Evolutionary conservation across 2,888 invertebrate species (phyloP).

Genomic region (Rosalia funebris): DNA sequence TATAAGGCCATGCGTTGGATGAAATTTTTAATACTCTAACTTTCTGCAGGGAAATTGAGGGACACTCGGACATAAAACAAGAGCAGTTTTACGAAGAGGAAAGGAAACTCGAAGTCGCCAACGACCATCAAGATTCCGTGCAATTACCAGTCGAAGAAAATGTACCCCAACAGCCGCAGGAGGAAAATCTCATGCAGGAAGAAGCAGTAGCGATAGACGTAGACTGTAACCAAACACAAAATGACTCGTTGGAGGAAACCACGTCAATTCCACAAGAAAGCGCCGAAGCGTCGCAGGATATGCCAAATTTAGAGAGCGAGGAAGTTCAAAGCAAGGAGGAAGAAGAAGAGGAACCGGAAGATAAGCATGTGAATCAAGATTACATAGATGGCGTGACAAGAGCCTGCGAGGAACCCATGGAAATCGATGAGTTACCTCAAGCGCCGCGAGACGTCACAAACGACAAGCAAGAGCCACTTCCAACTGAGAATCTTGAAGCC

Average conservation of each 20-base stretch:
- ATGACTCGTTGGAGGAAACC: constrained; percentile 20
- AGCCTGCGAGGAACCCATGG: constrained; percentile 46
- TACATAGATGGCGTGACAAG: constrained; percentile 25
- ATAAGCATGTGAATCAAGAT: constrained; percentile 23
- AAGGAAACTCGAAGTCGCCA: constrained; percentile 37
- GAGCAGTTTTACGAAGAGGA: constrained; percentile 53
- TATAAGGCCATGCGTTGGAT: not conserved
- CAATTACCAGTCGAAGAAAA: constrained; percentile 20
- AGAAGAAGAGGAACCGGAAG: constrained; percentile 8
- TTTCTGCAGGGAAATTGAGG: constrained; percentile 35
- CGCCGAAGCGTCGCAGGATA: not conserved
- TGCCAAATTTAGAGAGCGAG: constrained; percentile 6
- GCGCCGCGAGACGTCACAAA: constrained; percentile 16
- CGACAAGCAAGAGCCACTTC: constrained; percentile 16
- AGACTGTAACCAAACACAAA: not conserved
- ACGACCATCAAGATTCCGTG: constrained; percentile 10
- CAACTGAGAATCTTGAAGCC: too few relatives aligned
- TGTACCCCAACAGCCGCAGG: constrained; percentile 14
- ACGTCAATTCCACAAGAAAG: not conserved
- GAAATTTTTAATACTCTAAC: not conserved
- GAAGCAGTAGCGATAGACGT: not conserved
- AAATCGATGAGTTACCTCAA: constrained; percentile 43
- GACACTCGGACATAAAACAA: constrained; percentile 52
- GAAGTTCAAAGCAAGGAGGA: constrained; percentile 22
- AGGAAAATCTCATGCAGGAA: not conserved